Percentiles rank a stretch among this genome's conserved stretches.
Evolutionary conservation across 2,797 vertebrate genomes (phyloP).

Genomic region (Cyclura pinguis): DNA sequence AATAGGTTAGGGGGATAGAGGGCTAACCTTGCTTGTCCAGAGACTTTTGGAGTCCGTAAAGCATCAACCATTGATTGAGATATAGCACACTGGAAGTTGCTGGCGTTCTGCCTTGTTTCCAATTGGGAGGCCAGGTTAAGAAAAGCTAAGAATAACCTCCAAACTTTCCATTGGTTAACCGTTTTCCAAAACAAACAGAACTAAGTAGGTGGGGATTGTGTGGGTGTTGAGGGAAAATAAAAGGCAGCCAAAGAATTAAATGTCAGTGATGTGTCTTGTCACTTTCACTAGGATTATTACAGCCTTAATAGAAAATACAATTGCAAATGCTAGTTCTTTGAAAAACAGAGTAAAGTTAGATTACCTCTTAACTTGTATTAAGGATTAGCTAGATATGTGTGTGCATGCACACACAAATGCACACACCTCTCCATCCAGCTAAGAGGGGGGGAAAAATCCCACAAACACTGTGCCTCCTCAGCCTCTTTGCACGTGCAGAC

Average conservation of each 20-base stretch:
- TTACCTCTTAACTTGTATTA: neutral
- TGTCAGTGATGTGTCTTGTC: neutral
- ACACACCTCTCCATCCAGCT: neutral
- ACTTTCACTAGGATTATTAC: neutral
- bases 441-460: neutral
- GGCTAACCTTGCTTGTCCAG: neutral
- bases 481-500: neutral
- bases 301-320: neutral
- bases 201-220: neutral
- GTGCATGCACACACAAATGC: too few species aligned
- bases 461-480: neutral
- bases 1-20: neutral
- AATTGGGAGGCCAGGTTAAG: neutral
- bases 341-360: neutral
- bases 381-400: neutral
- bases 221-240: neutral
- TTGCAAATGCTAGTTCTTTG: neutral
- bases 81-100: neutral
- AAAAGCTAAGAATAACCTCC: conserved; percentile 22
- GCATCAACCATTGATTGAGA: neutral
- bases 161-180: conserved; percentile 14
- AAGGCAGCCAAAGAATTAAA: neutral
- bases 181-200: neutral
- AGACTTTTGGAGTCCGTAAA: neutral
- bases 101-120: conserved; percentile 21